Conservation (phyloP, 2,113 vertebrate genomes). For the Chionomys nivalis region DNA sequence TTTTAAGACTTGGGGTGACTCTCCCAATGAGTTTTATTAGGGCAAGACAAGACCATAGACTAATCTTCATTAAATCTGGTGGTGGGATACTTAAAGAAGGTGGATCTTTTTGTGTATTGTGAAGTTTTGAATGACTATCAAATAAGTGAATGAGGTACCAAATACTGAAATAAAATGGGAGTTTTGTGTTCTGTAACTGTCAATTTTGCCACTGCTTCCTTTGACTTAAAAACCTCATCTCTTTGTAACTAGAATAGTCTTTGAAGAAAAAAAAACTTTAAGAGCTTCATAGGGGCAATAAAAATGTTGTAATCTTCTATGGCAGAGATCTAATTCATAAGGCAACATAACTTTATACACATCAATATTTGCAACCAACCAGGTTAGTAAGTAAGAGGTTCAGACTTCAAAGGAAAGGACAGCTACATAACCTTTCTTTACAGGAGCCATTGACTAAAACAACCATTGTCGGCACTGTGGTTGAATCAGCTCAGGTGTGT, state of each 20-base stretch:
- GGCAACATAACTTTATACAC: constrained; percentile 57
- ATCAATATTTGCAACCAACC: constrained; percentile 60
- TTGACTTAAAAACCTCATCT: constrained; percentile 62
- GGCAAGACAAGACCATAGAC: background rate
- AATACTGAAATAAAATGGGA: constrained; percentile 12
- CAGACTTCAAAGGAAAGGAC: constrained; percentile 66
- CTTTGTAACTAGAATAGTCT: constrained; percentile 52
- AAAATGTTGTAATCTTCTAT: constrained; percentile 72
- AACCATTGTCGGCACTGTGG: constrained; percentile 46
- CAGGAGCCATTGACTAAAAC: constrained; percentile 64
- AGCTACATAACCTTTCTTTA: constrained; percentile 60
- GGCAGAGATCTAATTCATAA: constrained; percentile 70
- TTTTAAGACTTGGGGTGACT: background rate
- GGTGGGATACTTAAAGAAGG: background rate
- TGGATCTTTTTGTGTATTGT: background rate
- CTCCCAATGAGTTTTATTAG: background rate
- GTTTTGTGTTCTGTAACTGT: background rate
- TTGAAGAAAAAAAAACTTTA: constrained; percentile 63
- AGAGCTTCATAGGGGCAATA: constrained; percentile 66
- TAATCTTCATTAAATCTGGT: background rate
- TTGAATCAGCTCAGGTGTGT: constrained; percentile 9
- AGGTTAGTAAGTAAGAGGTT: constrained; percentile 57
- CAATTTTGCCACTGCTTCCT: constrained; percentile 63
- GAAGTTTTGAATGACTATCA: background rate
- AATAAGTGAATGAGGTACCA: background rate